Percentiles rank a stretch among this genome's conserved stretches.
Evolutionary conservation across 2,113 vertebrate genomes (phyloP).

Genomic region (Poicephalus meyeri): DNA sequence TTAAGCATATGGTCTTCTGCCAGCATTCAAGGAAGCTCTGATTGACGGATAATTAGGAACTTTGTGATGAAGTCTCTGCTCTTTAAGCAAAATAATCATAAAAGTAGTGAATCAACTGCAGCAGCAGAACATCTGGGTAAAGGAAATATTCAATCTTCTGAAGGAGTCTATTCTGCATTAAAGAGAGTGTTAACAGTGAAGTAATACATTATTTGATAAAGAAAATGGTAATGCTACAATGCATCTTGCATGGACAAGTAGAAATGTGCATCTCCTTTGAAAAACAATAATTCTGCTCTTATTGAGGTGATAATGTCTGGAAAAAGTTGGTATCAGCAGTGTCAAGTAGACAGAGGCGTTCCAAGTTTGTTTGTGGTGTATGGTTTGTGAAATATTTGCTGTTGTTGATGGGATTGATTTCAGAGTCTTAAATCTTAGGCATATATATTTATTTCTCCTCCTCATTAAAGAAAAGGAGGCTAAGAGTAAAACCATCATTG

Average conservation of each 20-base stretch:
- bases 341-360: neutral
- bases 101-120: neutral
- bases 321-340: neutral
- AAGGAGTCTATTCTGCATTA: neutral
- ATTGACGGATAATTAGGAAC: slow-evolving; percentile 8
- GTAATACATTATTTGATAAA: neutral
- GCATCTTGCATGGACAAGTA: neutral
- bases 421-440: neutral
- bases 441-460: neutral
- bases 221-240: neutral
- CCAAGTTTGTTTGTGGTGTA: neutral
- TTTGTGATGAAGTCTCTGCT: neutral
- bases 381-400: neutral
- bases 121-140: neutral
- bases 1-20: neutral
- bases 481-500: neutral
- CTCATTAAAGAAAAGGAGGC: neutral
- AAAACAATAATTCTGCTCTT: neutral
- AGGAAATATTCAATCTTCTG: neutral
- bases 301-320: neutral
- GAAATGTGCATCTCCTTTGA: neutral
- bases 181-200: neutral
- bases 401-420: neutral
- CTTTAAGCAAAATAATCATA: neutral
- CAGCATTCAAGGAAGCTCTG: neutral